These are phyloP conservation scores for Lepeophtheirus nordmannii DNA, from an alignment of 2,888 invertebrate genomes.

Conservation along the genomic window DNA sequence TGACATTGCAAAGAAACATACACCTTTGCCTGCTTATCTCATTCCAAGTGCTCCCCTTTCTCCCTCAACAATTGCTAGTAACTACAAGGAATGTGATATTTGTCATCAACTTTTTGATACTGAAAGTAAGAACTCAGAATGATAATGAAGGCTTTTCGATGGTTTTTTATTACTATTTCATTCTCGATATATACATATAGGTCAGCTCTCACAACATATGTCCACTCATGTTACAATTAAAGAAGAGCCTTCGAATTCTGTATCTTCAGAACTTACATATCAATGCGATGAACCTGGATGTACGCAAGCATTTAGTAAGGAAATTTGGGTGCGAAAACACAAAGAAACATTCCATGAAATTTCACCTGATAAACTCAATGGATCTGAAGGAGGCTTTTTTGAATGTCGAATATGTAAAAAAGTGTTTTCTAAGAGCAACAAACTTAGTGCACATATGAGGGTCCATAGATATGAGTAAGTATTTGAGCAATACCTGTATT, in stretches of 20 bases:
- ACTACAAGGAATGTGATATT: constrained; percentile 8
- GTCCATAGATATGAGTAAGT: constrained; percentile 18
- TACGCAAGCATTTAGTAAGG: constrained; percentile 16
- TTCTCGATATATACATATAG: background rate
- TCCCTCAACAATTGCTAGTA: background rate
- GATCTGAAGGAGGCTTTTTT: background rate
- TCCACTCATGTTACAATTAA: constrained; percentile 12
- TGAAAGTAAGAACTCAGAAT: background rate
- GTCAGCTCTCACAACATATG: constrained; percentile 22
- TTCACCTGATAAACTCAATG: background rate
- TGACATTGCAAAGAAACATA: background rate
- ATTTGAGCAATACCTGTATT: no score
- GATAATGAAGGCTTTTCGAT: background rate
- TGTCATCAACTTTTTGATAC: constrained; percentile 9
- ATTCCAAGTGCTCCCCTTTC: background rate
- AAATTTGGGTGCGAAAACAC: constrained; percentile 9
- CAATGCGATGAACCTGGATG: constrained; percentile 17
- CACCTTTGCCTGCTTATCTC: background rate
- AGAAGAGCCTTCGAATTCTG: background rate
- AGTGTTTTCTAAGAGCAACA: constrained; percentile 17
- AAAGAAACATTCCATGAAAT: constrained; percentile 9
- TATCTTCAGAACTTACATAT: background rate
- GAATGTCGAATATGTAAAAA: constrained; percentile 15
- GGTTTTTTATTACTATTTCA: background rate
- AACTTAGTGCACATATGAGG: constrained; percentile 22